A percentile compares a stretch with the other conserved stretches of the same genome.
phyloP scores from a whole-genome alignment of 2,113 vertebrate species.

The Forbesichthys papilliferus region DNA sequence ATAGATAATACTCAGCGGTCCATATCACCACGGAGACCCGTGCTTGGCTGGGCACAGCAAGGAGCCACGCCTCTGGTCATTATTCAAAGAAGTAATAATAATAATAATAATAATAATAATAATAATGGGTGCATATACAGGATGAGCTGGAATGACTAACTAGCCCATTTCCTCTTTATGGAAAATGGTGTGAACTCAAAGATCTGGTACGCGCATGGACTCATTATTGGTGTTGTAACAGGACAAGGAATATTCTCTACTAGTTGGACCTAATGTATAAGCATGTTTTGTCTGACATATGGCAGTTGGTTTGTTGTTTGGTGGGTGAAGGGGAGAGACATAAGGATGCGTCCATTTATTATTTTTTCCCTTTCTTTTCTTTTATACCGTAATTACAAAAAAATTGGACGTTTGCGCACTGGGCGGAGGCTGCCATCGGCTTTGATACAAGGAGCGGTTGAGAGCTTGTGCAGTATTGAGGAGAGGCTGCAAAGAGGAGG shows the following conservation, averaged over 20 bases:
- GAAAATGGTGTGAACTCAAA: slow-evolving; percentile 24
- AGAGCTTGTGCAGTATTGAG: slow-evolving; percentile 59
- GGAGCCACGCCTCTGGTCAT: slow-evolving; percentile 42
- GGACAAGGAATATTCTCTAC: background rate
- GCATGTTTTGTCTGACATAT: too few species aligned
- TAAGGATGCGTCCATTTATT: slow-evolving; percentile 10
- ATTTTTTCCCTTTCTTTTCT: slow-evolving; percentile 2
- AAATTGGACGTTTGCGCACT: slow-evolving; percentile 36
- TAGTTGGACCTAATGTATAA: too few species aligned
- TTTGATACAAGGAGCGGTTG: slow-evolving; percentile 50
- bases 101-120: too few species aligned
- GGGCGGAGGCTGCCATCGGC: slow-evolving; percentile 45
- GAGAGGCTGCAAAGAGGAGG: slow-evolving; percentile 37
- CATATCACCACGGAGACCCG: slow-evolving; percentile 58
- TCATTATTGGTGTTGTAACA: background rate
- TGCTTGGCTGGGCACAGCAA: slow-evolving; percentile 72
- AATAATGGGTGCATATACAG: slow-evolving; percentile 35
- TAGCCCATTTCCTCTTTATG: slow-evolving; percentile 70
- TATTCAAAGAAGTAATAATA: background rate
- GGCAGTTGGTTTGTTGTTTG: background rate
- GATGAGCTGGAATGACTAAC: slow-evolving; percentile 51
- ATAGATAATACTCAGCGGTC: slow-evolving; percentile 70
- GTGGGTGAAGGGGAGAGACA: background rate
- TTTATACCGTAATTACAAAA: slow-evolving; percentile 6
- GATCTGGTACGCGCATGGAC: background rate